Conservation (phyloP, 35 echinoderm and acorn worm species). For the Nesometra sesokonis region DNA sequence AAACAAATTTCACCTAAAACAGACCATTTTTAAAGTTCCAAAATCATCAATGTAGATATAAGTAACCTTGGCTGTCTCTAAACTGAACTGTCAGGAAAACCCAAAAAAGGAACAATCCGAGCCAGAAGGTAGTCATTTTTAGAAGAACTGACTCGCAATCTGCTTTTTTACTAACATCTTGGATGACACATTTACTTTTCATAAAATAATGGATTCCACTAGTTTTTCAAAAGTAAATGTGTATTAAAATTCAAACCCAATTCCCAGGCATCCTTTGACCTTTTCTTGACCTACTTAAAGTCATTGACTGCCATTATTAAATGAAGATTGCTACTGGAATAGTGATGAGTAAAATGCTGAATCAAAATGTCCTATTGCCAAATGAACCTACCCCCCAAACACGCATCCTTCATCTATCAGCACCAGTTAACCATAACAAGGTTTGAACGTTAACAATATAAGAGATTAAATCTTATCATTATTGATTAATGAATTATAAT, state of each 20-base stretch:
- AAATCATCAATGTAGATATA: no score
- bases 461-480: neutral
- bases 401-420: neutral
- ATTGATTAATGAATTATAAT: constrained; percentile 1
- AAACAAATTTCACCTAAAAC: no score
- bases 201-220: no score
- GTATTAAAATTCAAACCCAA: neutral
- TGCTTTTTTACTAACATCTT: no score
- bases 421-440: neutral
- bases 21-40: no score
- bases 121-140: no score
- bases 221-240: no score
- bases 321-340: neutral
- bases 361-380: neutral
- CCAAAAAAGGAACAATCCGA: no score
- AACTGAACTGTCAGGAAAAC: no score
- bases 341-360: neutral
- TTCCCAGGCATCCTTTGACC: neutral
- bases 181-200: no score
- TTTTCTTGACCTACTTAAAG: neutral
- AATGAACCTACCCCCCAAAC: neutral
- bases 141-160: no score
- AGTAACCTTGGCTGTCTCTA: no score
- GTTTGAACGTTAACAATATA: neutral
- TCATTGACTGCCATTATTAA: neutral